A percentile compares a stretch with the other conserved stretches of the same genome.
These are phyloP conservation scores for Caenorhabditis elegans DNA, from an alignment of 1,140 invertebrate genomes.

Conservation along the genomic window WBcel235 BX284603.4:4852501-4853000, in stretches of 20 bases:
- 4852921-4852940: neutral
- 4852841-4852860: neutral
- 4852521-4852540: neutral
- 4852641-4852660: neutral
- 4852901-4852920: neutral
- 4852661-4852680: neutral
- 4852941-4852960: neutral
- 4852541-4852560: neutral
- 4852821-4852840: neutral
- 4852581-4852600: neutral
- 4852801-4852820: too few relatives aligned
- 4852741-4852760: neutral
- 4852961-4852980: slow-evolving; percentile 1
- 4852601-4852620: neutral
- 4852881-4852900: neutral
- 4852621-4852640: neutral
- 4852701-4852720: neutral
- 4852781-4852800: too few relatives aligned
- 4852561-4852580: neutral
- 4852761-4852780: neutral
- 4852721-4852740: neutral
- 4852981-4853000: slow-evolving; percentile 8
- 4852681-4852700: neutral
- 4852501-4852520: neutral
- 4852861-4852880: slow-evolving; percentile 7